Percentiles rank a stretch among this genome's conserved stretches.
phyloP scores from a whole-genome alignment of 2,113 vertebrate species.

The Serinus canaria region DNA sequence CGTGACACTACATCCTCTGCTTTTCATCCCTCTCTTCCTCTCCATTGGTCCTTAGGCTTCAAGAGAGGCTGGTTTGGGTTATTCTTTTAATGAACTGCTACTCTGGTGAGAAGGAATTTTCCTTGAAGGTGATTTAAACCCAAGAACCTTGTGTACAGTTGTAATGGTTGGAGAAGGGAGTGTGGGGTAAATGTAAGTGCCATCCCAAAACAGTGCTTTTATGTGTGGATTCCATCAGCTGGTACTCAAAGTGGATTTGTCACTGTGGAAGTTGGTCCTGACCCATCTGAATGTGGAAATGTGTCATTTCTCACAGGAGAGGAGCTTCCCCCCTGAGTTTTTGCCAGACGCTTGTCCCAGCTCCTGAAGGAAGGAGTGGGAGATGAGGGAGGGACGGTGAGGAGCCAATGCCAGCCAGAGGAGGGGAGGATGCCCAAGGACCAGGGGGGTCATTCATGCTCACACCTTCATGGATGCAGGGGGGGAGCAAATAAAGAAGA shows the following conservation, averaged over 20 bases:
- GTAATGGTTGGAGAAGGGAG: not conserved
- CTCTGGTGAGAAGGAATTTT: not conserved
- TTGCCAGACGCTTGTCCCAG: not conserved
- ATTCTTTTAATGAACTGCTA: not conserved
- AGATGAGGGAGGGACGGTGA: not conserved
- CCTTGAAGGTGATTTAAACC: not conserved
- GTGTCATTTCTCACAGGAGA: not conserved
- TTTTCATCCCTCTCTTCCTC: not conserved
- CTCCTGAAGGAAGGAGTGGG: not conserved
- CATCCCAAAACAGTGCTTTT: not conserved
- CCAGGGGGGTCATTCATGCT: not conserved
- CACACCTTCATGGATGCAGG: fast-evolving
- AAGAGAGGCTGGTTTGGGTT: not conserved
- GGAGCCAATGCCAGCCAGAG: not conserved
- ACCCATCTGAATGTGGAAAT: not conserved
- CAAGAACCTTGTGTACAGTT: not conserved
- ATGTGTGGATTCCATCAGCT: not conserved
- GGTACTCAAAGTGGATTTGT: not conserved
- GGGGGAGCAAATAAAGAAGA: not conserved
- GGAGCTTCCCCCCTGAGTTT: not conserved
- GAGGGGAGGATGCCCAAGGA: not conserved
- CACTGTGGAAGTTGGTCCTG: not conserved
- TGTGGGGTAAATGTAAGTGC: not conserved
- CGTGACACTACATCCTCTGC: not conserved
- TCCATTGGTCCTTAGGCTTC: not conserved